Percentiles rank a stretch among this genome's conserved stretches.
Evolutionary conservation across 23 tunicate species (phyloP).

Genomic region (Phallusia fumigata): DNA sequence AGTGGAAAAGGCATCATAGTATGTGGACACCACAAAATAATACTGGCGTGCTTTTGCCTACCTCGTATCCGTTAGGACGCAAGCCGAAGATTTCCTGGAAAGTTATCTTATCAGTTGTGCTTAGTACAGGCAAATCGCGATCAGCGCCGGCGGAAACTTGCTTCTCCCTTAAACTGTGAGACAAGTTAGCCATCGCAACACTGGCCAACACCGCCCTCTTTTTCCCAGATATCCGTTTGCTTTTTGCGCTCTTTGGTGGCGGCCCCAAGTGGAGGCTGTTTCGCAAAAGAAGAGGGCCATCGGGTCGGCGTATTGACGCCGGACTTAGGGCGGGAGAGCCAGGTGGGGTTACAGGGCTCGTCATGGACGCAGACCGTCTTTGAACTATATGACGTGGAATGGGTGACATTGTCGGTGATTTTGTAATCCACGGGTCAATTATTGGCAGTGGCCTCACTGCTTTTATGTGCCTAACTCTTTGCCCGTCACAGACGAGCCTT

Average conservation of each 20-base stretch:
- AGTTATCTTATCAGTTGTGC: slow-evolving; percentile 1
- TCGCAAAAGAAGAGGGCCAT: slow-evolving; percentile 26
- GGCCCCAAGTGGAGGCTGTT: slow-evolving; percentile 7
- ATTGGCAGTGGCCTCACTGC: background rate
- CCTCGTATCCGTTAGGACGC: slow-evolving; percentile 19
- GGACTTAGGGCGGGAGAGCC: background rate
- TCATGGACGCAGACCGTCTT: background rate
- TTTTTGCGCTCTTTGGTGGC: background rate
- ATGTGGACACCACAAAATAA: no score
- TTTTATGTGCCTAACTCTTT: background rate
- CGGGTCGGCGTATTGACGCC: slow-evolving; percentile 1
- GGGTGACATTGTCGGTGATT: background rate
- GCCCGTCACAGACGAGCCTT: background rate
- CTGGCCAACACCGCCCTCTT: background rate
- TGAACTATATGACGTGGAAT: background rate
- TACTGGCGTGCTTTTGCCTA: background rate
- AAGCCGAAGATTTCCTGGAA: slow-evolving; percentile 34
- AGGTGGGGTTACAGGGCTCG: background rate
- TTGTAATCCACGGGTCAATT: background rate
- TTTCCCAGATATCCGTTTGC: background rate
- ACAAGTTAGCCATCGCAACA: slow-evolving; percentile 33
- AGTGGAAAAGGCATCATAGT: no score
- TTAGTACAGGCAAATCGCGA: background rate
- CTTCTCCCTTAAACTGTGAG: slow-evolving; percentile 26
- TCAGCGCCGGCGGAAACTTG: background rate